Conservation (phyloP, 1,140 invertebrate genomes). For the Drosophila leontia region DNA sequence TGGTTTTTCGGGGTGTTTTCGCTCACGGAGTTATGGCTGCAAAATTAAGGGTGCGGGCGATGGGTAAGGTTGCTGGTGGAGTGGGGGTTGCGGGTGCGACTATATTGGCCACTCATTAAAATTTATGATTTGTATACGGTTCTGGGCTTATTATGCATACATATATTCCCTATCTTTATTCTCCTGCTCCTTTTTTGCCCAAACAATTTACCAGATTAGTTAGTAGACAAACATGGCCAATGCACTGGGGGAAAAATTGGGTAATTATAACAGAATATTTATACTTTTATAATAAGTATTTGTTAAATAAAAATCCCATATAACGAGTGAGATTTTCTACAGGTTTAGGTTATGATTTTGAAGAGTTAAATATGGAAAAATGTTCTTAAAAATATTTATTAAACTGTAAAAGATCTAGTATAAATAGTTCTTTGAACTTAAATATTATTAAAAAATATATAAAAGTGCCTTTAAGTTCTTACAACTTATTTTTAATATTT, state of each 20-base stretch:
- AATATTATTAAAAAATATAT: background rate
- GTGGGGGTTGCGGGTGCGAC: background rate
- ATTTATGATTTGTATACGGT: conserved; percentile 80
- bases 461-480: too few relatives aligned
- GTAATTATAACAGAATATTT: background rate
- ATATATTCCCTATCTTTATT: conserved; percentile 34
- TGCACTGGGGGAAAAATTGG: background rate
- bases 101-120: conserved; percentile 73
- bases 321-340: background rate
- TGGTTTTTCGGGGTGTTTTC: conserved; percentile 31
- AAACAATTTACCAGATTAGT: conserved; percentile 81
- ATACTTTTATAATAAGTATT: background rate
- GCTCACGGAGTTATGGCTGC: conserved; percentile 17
- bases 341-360: background rate
- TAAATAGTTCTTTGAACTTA: background rate
- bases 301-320: too few relatives aligned
- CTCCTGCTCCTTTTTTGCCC: conserved; percentile 51
- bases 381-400: background rate
- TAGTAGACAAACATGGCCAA: conserved; percentile 55
- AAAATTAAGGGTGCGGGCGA: conserved; percentile 9
- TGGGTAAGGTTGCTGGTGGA: conserved; percentile 1
- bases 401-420: background rate
- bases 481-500: too few relatives aligned
- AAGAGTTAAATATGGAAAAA: background rate
- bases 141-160: conserved; percentile 72